A percentile compares a stretch with the other conserved stretches of the same genome.
These are phyloP conservation scores for Gastracanthus pulcherrimus DNA, from an alignment of 2,888 invertebrate species.

Conservation along the genomic window DNA sequence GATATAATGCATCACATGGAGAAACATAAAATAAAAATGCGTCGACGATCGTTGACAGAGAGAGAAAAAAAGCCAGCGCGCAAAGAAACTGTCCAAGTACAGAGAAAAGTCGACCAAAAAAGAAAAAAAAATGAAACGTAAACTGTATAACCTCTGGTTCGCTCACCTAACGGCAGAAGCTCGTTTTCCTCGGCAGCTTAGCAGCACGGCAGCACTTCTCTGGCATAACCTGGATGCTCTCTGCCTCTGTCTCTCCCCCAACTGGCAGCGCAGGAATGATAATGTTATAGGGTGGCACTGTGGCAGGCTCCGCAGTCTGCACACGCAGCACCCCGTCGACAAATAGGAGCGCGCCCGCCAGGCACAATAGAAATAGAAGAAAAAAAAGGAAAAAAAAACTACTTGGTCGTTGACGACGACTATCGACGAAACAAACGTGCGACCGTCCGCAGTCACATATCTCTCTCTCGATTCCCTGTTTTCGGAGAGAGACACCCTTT, in stretches of 20 bases:
- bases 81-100: neutral
- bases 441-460: neutral
- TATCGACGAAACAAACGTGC: neutral
- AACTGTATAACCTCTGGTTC: neutral
- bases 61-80: neutral
- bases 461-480: neutral
- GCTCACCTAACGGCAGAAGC: constrained; percentile 53
- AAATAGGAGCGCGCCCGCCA: neutral
- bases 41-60: neutral
- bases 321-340: no score
- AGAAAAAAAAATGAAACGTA: no score
- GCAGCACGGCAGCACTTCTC: constrained; percentile 3
- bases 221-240: constrained; percentile 47
- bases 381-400: neutral
- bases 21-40: neutral
- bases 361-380: neutral
- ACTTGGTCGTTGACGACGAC: neutral
- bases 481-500: neutral
- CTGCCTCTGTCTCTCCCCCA: neutral
- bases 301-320: no score
- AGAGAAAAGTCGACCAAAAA: neutral
- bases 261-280: neutral
- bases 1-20: neutral
- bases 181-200: constrained; percentile 32
- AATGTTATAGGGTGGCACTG: no score